Percentiles rank a stretch among this genome's conserved stretches.
Evolutionary conservation across 1,140 invertebrate species (phyloP).

Genomic region (Temnothorax nylanderi): DNA sequence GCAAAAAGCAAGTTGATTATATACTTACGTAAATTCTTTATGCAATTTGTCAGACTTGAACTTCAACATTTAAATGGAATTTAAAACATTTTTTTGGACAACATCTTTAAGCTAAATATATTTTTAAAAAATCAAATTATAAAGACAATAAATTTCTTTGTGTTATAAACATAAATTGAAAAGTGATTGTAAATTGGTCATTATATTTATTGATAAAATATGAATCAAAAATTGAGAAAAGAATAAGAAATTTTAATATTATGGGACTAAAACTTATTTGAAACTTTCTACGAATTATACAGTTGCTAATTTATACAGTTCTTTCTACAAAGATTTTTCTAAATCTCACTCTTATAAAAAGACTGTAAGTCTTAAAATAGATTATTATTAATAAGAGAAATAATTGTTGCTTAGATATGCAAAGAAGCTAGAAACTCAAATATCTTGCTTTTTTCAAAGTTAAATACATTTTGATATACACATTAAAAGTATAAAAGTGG

Average conservation of each 20-base stretch:
- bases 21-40: slow-evolving; percentile 31
- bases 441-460: neutral
- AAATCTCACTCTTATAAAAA: neutral
- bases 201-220: neutral
- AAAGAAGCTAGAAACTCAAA: neutral
- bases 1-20: slow-evolving; percentile 35
- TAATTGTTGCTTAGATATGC: neutral
- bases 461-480: neutral
- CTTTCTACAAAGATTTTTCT: neutral
- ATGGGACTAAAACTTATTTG: neutral
- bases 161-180: neutral
- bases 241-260: neutral
- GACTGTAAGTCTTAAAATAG: neutral
- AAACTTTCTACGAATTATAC: neutral
- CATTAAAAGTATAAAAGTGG: neutral
- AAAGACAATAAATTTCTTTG: neutral
- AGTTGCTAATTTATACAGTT: neutral
- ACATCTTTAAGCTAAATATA: neutral
- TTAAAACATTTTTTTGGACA: neutral
- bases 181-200: neutral
- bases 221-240: neutral
- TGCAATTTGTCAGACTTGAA: slow-evolving; percentile 15
- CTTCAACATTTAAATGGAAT: slow-evolving; percentile 4
- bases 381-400: slow-evolving; percentile 3
- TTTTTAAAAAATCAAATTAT: neutral